Evolutionary conservation across 1,140 invertebrate genomes (phyloP), one percentile per base, ranked within the genome.

Genomic region (Hycleus phaleratus): DNA sequence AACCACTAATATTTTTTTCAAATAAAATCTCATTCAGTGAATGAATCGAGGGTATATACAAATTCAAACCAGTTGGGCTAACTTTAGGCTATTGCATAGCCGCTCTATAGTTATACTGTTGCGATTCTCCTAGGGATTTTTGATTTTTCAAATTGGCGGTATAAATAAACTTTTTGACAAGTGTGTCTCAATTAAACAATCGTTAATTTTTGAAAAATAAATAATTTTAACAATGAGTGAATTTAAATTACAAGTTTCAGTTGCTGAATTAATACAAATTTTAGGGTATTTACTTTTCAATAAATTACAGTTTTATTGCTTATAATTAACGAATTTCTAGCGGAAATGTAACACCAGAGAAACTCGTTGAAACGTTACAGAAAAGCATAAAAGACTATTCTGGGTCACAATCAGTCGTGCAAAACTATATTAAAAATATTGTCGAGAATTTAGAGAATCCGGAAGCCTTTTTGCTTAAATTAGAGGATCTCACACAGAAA

Each of bases 401-500:
- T 9, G 72, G 72, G 9, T 72, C 68, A 25, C 68, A 72, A 49
- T 51, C 75, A 24, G 67, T 73, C 12, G 68, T 76, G 38, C 73
- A 74, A 54, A 74, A 66, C 50, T 71, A 74, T 52, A 63, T 80
- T 42, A 68, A 73, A 49, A 56, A 75, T 38, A 65, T 81, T 5
- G 71, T 73, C 3, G 74, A 74, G 69, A 68, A 71, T 63, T 69
- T 74, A 6, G 59, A 69, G 11, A 69, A 76, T 60, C 66, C 74
- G 25, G 73, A 77, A 58, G 61, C 71, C 10, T 79, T 81, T 65
- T 18, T 76, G 11, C 68, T 73, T 52, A 80, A 80, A 65, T 79
- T 76, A 68, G 75, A 80, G 58, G 77, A 80, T 58, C 62, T 80
- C 2, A 76, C 75, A 63, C 69, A 75, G 10, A 80, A 78, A 66